These are phyloP conservation scores for Lampropteryx suffumata DNA, from an alignment of 2,888 invertebrate genomes.

Conservation along the genomic window DNA sequence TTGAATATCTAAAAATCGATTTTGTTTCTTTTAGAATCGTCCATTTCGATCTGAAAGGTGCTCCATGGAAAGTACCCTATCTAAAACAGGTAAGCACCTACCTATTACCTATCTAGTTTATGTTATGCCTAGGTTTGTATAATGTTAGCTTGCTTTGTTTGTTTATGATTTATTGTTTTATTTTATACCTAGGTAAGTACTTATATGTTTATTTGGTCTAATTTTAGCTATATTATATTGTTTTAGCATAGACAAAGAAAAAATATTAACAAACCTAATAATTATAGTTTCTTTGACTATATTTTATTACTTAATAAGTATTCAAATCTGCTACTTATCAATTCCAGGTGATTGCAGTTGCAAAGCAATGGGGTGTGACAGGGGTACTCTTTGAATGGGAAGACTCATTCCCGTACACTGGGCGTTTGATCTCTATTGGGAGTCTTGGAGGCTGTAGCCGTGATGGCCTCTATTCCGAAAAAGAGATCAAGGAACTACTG, in stretches of 20 bases:
- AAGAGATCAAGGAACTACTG: conserved; percentile 86
- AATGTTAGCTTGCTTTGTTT: too few species aligned
- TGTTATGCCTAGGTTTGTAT: too few species aligned
- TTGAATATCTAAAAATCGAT: neutral
- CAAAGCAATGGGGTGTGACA: conserved; percentile 87
- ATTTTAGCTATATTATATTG: too few species aligned
- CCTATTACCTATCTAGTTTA: too few species aligned
- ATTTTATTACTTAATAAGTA: too few species aligned
- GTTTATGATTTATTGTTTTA: too few species aligned
- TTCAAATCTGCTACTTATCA: neutral
- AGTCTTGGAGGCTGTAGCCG: conserved; percentile 77
- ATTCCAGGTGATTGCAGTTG: conserved; percentile 50
- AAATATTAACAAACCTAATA: too few species aligned
- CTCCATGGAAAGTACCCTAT: conserved; percentile 87
- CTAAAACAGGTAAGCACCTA: conserved; percentile 62
- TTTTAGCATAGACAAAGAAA: too few species aligned
- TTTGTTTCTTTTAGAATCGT: conserved; percentile 75
- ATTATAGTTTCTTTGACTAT: too few species aligned
- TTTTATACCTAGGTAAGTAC: too few species aligned
- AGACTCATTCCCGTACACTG: conserved; percentile 92
- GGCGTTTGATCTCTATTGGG: conserved; percentile 83
- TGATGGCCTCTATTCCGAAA: conserved; percentile 85
- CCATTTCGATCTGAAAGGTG: conserved; percentile 94
- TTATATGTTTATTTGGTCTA: too few species aligned
- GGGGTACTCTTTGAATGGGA: conserved; percentile 94